Conservation (phyloP, 2,113 vertebrate species). For the Arizona elegans region DNA sequence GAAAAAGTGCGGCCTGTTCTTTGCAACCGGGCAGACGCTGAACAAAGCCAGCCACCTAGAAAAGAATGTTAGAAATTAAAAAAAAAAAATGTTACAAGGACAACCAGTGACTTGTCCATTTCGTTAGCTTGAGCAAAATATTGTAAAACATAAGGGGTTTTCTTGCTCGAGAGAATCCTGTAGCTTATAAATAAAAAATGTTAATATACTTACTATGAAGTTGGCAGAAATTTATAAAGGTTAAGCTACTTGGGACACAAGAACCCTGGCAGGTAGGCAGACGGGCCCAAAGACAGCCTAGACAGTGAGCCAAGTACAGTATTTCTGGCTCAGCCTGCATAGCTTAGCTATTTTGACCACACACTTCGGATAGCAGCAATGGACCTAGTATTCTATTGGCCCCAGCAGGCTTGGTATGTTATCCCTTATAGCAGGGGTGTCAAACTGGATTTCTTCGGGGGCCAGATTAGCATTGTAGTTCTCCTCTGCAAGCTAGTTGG, state of each 20-base stretch:
- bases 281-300: not conserved
- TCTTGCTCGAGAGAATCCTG: not conserved
- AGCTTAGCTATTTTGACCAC: not conserved
- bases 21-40: constrained; percentile 86
- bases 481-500: too few relatives aligned
- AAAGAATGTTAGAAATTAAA: not conserved
- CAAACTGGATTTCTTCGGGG: too few relatives aligned
- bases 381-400: not conserved
- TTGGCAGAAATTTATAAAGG: not conserved
- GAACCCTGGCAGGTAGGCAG: not conserved
- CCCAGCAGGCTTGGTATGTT: constrained; percentile 10
- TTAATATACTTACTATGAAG: not conserved
- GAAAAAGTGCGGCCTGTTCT: constrained; percentile 84
- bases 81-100: not conserved
- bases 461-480: too few relatives aligned
- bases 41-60: constrained; percentile 82
- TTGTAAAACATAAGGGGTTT: not conserved
- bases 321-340: not conserved
- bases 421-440: not conserved
- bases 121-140: not conserved
- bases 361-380: not conserved
- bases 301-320: not conserved
- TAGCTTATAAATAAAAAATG: not conserved
- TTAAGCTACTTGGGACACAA: not conserved
- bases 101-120: accelerated